Conservation (phyloP, 2,797 vertebrate species). For the Setipinna tenuifilis region DNA sequence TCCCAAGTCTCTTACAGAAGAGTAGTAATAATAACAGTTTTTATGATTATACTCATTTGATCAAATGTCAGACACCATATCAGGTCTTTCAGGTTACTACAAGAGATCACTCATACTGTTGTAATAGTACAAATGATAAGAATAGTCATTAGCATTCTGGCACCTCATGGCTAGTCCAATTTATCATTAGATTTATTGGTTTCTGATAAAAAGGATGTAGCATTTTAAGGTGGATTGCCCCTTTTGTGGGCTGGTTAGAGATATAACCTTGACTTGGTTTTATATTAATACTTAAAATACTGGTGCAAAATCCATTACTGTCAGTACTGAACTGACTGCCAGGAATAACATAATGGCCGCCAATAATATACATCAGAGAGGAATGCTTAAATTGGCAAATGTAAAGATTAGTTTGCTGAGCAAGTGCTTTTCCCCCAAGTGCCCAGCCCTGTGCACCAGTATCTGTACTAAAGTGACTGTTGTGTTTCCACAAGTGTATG, state of each 20-base stretch:
- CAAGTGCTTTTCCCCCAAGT: background rate
- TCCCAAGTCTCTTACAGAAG: too few relatives aligned
- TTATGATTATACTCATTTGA: too few relatives aligned
- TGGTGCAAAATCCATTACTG: background rate
- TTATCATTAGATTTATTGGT: background rate
- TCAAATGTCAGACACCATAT: background rate
- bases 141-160: background rate
- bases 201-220: background rate
- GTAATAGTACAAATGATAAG: background rate
- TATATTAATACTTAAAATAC: background rate
- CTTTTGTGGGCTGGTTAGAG: background rate
- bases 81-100: background rate
- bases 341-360: background rate
- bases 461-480: background rate
- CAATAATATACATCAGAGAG: slow-evolving; percentile 4
- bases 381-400: background rate
- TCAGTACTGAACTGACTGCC: background rate
- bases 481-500: background rate
- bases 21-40: too few relatives aligned
- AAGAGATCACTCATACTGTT: background rate
- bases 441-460: background rate
- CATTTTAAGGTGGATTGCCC: background rate
- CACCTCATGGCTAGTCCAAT: background rate
- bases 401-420: background rate
- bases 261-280: background rate